Conservation (phyloP, 1,140 invertebrate species). For the Hylaeus anthracinus region DNA sequence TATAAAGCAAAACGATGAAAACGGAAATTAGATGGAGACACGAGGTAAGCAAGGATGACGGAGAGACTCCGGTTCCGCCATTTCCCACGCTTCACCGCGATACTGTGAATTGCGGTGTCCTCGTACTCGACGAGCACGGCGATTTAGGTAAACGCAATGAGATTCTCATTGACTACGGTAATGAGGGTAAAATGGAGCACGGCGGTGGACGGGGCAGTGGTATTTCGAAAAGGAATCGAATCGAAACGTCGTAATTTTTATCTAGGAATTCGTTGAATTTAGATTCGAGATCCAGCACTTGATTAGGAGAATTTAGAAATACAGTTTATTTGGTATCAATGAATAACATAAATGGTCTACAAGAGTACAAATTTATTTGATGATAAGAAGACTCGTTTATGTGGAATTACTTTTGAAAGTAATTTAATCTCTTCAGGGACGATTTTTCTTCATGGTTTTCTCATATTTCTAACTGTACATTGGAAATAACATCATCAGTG, state of each 20-base stretch:
- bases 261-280: background rate
- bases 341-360: too few relatives aligned
- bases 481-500: too few relatives aligned
- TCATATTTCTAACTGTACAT: too few relatives aligned
- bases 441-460: too few relatives aligned
- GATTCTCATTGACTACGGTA: slow-evolving; percentile 1
- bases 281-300: too few relatives aligned
- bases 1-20: slow-evolving; percentile 36
- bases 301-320: too few relatives aligned
- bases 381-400: too few relatives aligned
- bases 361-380: too few relatives aligned
- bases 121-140: slow-evolving; percentile 4
- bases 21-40: slow-evolving; percentile 11
- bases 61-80: slow-evolving; percentile 12
- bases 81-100: slow-evolving; percentile 43
- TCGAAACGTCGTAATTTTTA: background rate
- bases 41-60: background rate
- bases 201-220: background rate
- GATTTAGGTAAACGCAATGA: slow-evolving; percentile 16
- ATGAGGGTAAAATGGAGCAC: slow-evolving; percentile 9
- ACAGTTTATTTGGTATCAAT: too few relatives aligned
- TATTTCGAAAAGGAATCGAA: background rate
- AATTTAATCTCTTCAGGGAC: too few relatives aligned
- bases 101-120: slow-evolving; percentile 13
- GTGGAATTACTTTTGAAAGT: too few relatives aligned